Evolutionary conservation across 2,113 vertebrate genomes (phyloP).

Genomic region (Oreochromis spilurus): DNA sequence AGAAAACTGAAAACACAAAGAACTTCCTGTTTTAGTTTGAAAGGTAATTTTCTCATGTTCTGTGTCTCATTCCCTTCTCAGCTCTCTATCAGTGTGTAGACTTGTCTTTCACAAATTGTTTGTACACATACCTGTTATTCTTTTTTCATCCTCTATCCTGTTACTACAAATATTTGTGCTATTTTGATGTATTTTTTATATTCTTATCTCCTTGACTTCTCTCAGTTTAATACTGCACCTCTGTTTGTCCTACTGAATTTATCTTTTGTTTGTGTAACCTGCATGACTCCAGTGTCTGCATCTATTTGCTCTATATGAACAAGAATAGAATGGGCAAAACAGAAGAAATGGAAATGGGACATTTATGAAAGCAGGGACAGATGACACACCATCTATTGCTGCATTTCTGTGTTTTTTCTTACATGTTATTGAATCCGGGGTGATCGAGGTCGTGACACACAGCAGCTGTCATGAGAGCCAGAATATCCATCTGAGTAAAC

Average conservation of each 20-base stretch:
- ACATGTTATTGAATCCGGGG: conserved; percentile 92
- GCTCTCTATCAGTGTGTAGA: neutral
- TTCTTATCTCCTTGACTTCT: neutral
- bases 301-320: neutral
- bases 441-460: conserved; percentile 93
- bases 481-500: conserved; percentile 81
- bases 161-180: neutral
- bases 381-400: neutral
- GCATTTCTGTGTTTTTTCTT: conserved; percentile 30
- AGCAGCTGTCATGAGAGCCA: conserved; percentile 88
- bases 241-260: neutral
- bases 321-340: neutral
- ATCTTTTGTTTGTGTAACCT: neutral
- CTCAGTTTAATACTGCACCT: neutral
- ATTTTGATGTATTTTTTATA: neutral
- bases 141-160: neutral
- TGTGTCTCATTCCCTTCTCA: neutral
- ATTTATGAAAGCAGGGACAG: no score
- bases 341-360: neutral
- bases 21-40: neutral
- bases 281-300: neutral
- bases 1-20: neutral
- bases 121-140: neutral
- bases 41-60: neutral
- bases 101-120: neutral